phyloP scores from a whole-genome alignment of 2,113 vertebrate genomes.

The Clarias magur region DNA sequence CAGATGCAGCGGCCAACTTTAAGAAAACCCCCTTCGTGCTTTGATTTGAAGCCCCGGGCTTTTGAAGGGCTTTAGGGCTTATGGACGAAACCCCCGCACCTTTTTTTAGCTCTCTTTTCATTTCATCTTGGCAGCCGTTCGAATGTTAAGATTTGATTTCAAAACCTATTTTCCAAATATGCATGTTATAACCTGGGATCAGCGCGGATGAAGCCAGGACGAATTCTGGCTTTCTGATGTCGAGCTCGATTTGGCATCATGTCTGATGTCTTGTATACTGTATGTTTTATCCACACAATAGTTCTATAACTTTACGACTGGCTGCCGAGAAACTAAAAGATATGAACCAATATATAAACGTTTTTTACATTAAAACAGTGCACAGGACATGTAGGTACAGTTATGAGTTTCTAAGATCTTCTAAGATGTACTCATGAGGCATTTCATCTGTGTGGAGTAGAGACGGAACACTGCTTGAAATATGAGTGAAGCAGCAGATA shows the following conservation, averaged over 20 bases:
- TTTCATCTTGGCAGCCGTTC: constrained; percentile 35
- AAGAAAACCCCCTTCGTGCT: constrained; percentile 9
- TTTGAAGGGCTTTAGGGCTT: constrained; percentile 28
- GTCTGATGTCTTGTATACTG: not conserved
- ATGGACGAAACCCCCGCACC: constrained; percentile 12
- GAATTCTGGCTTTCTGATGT: constrained; percentile 27
- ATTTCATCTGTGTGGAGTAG: not conserved
- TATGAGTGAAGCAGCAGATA: not conserved
- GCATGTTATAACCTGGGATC: constrained; percentile 40
- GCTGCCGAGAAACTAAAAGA: constrained; percentile 13
- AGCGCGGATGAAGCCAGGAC: constrained; percentile 21
- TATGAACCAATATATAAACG: not conserved
- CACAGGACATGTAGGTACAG: too few relatives aligned
- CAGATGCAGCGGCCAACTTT: not conserved
- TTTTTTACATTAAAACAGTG: not conserved
- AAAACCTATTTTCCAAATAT: constrained; percentile 45
- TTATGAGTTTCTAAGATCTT: not conserved
- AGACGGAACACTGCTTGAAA: not conserved
- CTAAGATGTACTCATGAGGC: not conserved
- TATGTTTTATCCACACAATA: constrained; percentile 20
- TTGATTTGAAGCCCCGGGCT: constrained; percentile 24
- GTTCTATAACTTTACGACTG: constrained; percentile 32
- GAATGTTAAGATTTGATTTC: constrained; percentile 45
- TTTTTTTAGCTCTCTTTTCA: constrained; percentile 41
- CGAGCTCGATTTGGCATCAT: constrained; percentile 26